Base-by-base conservation (phyloP, 2,797 vertebrate genomes). In the Anguilla pacifica region DNA sequence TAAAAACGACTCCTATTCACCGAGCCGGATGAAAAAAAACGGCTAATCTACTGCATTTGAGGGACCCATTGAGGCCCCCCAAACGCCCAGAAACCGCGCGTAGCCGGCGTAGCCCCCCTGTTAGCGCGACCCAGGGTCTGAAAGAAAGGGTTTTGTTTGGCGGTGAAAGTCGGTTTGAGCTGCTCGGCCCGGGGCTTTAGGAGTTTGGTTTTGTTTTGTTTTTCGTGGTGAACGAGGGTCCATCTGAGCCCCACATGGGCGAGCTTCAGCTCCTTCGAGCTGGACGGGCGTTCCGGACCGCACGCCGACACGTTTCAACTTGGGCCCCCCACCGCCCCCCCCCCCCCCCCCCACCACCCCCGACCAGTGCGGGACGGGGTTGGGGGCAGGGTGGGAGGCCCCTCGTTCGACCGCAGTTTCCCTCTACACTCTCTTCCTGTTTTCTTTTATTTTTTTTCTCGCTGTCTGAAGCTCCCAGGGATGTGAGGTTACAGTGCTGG, bases 351-450 rank as follows among this genome's bases (percentile, higher is more conserved):
- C 31, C 31, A 0, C 59, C 59, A 61, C 39, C 59, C 59, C 84
- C 39, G 17, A 46, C 39, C 13, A 70, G 19, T 46, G 35, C 13
- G 61, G 39, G n/a, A 11, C 22, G 61, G 39, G 13, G 46, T 11
- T 1, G 2, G 25, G 61, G 43, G 59, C 5, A 4, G 25, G 61
- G 61, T 51, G 22, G 85, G 61, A 10, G 11, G 43, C 57, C 1
- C 35, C 22, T 55, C 28, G 55, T 28, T 39, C 39, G 31, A 22
- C 5, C 81, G 6, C 81, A 53, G 49, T 35, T 84, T 17, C 53
- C 83, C 43, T 77, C 61, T 39, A 88, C 84, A 82, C 1, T 86
- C 92, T 89, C 90, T 70, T 15, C 59, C 57, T 67, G 61, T 39
- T 67, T 35, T 39, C 25, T 83, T 22, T 89, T 53, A 53, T 51